Conservation (phyloP, 2,797 vertebrate species). For the Muscicapa comitata region DNA sequence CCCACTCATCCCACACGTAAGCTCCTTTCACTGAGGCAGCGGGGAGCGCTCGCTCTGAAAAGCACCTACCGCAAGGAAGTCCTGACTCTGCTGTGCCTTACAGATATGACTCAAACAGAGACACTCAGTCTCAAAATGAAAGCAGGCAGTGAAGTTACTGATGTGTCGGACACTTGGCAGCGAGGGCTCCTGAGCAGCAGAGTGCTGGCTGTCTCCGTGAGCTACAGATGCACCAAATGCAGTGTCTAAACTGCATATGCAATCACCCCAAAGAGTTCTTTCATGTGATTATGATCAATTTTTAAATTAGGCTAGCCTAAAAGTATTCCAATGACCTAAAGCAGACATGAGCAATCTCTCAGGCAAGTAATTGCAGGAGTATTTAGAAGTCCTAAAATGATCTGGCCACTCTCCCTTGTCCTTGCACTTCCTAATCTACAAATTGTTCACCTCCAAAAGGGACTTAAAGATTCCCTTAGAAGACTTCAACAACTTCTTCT, state of each 20-base stretch:
- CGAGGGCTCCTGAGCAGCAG: neutral
- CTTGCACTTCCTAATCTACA: neutral
- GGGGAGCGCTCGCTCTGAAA: neutral
- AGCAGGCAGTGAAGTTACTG: neutral
- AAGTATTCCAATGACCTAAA: neutral
- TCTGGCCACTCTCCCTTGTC: neutral
- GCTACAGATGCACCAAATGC: accelerated
- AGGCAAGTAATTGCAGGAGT: neutral
- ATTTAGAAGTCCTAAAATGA: neutral
- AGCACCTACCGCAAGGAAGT: conserved; percentile 38
- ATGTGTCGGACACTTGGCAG: neutral
- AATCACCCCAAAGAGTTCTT: neutral
- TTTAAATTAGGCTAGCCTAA: neutral
- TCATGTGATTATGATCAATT: neutral
- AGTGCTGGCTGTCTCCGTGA: neutral
- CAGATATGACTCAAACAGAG: conserved; percentile 13
- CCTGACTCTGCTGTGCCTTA: conserved; percentile 17
- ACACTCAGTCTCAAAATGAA: neutral
- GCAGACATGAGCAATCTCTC: neutral
- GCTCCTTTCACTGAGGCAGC: conserved; percentile 44
- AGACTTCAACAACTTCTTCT: neutral
- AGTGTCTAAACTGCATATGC: neutral
- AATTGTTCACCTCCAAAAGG: neutral
- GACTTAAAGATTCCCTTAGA: neutral
- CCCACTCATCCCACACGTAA: conserved; percentile 34